phyloP scores from a whole-genome alignment of 2,113 vertebrate species.

The Rhinoderma darwinii region DNA sequence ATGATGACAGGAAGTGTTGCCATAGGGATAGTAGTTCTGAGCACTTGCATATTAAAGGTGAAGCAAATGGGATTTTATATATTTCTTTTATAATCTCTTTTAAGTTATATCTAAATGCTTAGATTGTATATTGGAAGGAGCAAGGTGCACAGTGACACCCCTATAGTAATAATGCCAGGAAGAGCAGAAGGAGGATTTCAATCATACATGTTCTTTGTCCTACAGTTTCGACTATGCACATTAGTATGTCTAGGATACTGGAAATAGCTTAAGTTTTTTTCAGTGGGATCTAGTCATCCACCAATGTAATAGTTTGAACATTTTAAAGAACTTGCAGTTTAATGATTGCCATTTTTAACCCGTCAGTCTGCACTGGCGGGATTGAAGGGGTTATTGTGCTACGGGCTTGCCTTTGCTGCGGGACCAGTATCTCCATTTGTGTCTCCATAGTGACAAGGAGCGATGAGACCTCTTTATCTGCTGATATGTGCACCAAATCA shows the following conservation, averaged over 20 bases:
- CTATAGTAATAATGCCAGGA: no score
- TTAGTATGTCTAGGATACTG: not conserved
- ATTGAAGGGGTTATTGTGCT: constrained; percentile 16
- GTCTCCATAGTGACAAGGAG: constrained; percentile 57
- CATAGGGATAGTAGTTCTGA: not conserved
- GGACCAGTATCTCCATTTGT: constrained; percentile 27
- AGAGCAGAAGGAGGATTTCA: not conserved
- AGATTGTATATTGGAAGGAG: no score
- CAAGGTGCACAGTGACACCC: no score
- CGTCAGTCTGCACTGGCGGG: not conserved
- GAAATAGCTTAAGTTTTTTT: not conserved
- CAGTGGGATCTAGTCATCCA: not conserved
- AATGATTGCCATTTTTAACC: not conserved
- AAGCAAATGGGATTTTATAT: no score
- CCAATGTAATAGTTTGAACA: not conserved
- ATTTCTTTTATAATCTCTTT: no score
- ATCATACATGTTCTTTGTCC: not conserved
- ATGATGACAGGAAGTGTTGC: not conserved
- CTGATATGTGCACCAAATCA: constrained; percentile 56
- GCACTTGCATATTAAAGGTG: no score
- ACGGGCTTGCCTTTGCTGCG: not conserved
- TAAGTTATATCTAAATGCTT: no score
- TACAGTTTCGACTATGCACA: not conserved
- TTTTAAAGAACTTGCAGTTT: not conserved
- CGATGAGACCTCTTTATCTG: constrained; percentile 51